Evolutionary conservation across 2,797 vertebrate genomes (phyloP).

Genomic region (Atherinosoma microstoma): DNA sequence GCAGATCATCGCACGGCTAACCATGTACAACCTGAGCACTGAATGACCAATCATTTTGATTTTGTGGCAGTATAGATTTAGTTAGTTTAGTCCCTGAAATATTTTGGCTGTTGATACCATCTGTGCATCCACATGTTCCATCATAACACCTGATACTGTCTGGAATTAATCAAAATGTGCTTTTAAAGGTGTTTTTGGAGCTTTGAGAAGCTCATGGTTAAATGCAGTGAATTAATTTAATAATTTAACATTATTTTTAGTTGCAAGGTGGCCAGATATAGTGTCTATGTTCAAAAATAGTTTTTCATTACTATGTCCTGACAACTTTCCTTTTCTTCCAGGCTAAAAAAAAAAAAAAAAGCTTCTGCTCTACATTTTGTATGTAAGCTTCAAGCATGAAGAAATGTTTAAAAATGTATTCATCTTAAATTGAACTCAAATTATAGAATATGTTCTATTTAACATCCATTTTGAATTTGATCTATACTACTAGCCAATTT

Average conservation of each 20-base stretch:
- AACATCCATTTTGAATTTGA: neutral
- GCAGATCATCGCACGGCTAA: slow-evolving; percentile 7
- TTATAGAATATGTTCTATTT: neutral
- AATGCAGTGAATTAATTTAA: neutral
- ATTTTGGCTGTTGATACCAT: neutral
- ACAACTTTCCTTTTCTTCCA: neutral
- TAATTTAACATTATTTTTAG: neutral
- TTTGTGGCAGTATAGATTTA: neutral
- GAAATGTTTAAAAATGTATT: too few species aligned
- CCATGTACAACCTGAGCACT: neutral
- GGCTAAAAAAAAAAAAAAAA: neutral
- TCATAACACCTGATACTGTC: neutral
- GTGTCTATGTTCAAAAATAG: neutral
- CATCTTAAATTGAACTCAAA: too few species aligned
- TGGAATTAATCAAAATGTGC: neutral
- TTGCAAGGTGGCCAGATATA: neutral
- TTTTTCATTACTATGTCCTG: neutral
- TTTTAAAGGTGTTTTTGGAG: neutral
- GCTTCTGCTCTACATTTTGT: too few species aligned
- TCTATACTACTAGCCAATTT: neutral
- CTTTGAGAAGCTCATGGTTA: neutral
- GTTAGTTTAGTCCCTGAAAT: neutral
- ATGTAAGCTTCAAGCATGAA: neutral
- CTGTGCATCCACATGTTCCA: neutral
- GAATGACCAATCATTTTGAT: neutral